Percentiles rank a stretch among this genome's conserved stretches.
phyloP scores from a whole-genome alignment of 2,113 vertebrate species.

The Phodopus roborovskii region DNA sequence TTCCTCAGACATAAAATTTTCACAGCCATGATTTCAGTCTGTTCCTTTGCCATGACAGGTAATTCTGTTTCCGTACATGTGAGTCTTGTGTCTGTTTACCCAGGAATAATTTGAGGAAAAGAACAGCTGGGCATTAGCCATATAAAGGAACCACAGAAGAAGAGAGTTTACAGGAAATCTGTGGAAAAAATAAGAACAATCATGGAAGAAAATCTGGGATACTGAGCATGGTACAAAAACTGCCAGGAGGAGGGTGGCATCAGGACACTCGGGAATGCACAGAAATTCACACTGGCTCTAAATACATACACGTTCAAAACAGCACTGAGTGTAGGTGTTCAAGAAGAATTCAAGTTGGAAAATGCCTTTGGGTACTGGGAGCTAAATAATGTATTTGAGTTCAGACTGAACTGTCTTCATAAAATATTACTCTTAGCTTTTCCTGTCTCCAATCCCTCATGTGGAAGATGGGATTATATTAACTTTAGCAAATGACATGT shows the following conservation, averaged over 20 bases:
- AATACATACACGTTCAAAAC: not conserved
- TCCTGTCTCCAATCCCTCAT: not conserved
- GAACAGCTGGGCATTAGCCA: not conserved
- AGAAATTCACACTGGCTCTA: not conserved
- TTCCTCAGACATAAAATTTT: not conserved
- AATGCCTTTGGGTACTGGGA: not conserved
- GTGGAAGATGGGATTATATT: not conserved
- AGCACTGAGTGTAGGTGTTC: not conserved
- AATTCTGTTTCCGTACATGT: not conserved
- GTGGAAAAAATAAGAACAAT: not conserved
- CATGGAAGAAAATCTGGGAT: not conserved
- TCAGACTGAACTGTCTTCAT: not conserved
- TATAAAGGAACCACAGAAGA: not conserved
- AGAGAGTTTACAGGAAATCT: not conserved
- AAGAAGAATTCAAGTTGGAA: conserved; percentile 19
- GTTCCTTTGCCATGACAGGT: not conserved
- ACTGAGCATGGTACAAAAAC: not conserved
- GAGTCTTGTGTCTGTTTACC: not conserved
- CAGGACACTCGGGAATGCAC: not conserved
- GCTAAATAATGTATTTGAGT: not conserved
- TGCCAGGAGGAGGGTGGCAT: not conserved
- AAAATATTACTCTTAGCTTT: not conserved
- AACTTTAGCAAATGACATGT: not conserved
- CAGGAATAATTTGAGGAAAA: not conserved
- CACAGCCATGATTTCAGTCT: not conserved